A percentile compares a stretch with the other conserved stretches of the same genome.
phyloP scores from a whole-genome alignment of 2,797 vertebrate species.

The Takifugu rubripes region DNA sequence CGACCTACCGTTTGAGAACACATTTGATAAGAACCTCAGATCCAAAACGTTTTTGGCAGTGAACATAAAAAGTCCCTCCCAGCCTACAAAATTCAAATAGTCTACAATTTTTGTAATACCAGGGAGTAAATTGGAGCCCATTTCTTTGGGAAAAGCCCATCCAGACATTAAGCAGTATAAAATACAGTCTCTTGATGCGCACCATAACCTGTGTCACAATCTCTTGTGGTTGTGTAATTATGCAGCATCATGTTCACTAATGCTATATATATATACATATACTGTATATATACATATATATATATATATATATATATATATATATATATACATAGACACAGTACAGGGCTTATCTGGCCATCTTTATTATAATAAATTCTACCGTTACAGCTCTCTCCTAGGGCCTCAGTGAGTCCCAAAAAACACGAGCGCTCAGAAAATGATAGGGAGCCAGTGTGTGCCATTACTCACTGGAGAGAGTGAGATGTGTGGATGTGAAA shows the following conservation, averaged over 20 bases:
- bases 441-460: conserved; percentile 39
- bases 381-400: conserved; percentile 44
- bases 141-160: no score
- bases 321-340: conserved; percentile 52
- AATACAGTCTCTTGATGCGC: conserved; percentile 32
- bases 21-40: no score
- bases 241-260: conserved; percentile 41
- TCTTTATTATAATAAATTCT: conserved; percentile 54
- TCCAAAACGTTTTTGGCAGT: no score
- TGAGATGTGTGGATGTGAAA: conserved; percentile 9
- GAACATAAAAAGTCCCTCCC: background rate
- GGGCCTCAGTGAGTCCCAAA: conserved; percentile 41
- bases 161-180: conserved; percentile 51
- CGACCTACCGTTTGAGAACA: no score
- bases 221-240: conserved; percentile 64
- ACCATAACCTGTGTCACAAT: conserved; percentile 56
- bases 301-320: no score
- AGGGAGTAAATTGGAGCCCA: no score
- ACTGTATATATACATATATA: background rate
- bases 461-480: conserved; percentile 46
- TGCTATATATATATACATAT: conserved; percentile 43
- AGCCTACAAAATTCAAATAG: background rate
- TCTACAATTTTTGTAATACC: no score
- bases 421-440: conserved; percentile 46
- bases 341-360: conserved; percentile 48